Evolutionary conservation across 2,797 vertebrate genomes (phyloP), one percentile per base, ranked within the genome.

Genomic region (Euthynnus affinis): DNA sequence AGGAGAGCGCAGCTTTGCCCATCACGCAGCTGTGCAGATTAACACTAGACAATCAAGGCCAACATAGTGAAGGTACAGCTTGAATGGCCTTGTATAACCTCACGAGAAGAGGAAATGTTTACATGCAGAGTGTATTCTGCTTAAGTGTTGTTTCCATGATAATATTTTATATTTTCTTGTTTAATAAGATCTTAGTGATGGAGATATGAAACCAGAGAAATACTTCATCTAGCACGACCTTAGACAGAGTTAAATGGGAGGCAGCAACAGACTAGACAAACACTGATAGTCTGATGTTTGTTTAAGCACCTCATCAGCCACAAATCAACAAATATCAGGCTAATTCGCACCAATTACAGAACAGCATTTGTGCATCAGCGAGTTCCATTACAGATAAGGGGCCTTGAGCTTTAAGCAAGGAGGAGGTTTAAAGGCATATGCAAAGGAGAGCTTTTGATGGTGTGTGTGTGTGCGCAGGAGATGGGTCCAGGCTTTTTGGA

Each of bases 271-370:
- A 75, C 32, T 42, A 76, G 49, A 56, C 73, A 69, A 73, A 74
- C 79, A 68, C 68, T 58, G 79, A 74, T 32, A 65, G 76, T 79
- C 23, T 34, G 63, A 37, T 69, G 66, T 84, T 89, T 87, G 84
- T 79, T 79, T 65, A 76, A 89, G 68, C 68, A 67, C 48, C 70
- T 87, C 83, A 89, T 88, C 87, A 86, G 65, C 57, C 29, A 57
- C 76, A 80, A 83, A 90, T 88, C 78, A 91, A 83, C 87, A 91
- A 84, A 89, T 68, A 80, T 75, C 65, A 72, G 69, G 65, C 72
- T 82, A 81, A 89, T 90, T 90, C 59, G 15, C 70, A 67, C 80
- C 87, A 90, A 91, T 91, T 88, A 89, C 57, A 80, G 73, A 61
- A 80, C 80, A 44, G 80, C n/a, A 49, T 90, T 83, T 82, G 76